Base-by-base conservation (phyloP, 2,797 vertebrate genomes). In the Coendou prehensilis region DNA sequence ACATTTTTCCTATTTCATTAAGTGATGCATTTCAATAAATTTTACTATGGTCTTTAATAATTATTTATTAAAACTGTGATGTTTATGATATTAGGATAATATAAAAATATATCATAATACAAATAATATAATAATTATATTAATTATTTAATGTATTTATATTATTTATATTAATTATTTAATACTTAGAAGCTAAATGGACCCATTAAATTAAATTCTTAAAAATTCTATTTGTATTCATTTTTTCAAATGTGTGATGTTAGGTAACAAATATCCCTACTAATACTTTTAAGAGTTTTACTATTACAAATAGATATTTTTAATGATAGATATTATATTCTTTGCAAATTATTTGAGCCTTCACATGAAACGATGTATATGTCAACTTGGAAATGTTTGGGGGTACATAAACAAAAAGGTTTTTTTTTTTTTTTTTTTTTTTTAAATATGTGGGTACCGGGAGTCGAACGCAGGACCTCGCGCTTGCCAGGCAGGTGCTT, bases 1-100 rank as follows among this genome's bases (percentile, higher is more conserved):
- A 23, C 5, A 41, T 7, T 94, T 37, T 30, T 93, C 67, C 22
- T 9, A 96, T n/a, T 95, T 90, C 63, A 90, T 73, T 91, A 83
- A 89, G 15, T 37, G 59, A 90, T 75, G 6, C 0, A 64, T 63
- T 89, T 80, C 45, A 94, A 89, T 37, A 83, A 41, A 71, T n/a
- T 89, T 73, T 75, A 79, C 47, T 91, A 61, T 91, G 79, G 11
- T 87, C 45, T 76, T 95, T 83, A 95, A 79, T 79, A 88, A 75
- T 71, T 45, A 57, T n/a, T 93, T 67, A 78, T 37, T 11, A 95
- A 93, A 87, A 87, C 30, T 50, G 37, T 20, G 78, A 88, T 81
- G 37, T 20, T 83, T 63, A 90, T 23, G n/a, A n/a, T 20, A 47
- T 33, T 67, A 67, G 14, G 30, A 67, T 61, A 61, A 18, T 57